These are phyloP conservation scores for Mungos mungo DNA, from an alignment of 2,113 vertebrate genomes.

Conservation along the genomic window DNA sequence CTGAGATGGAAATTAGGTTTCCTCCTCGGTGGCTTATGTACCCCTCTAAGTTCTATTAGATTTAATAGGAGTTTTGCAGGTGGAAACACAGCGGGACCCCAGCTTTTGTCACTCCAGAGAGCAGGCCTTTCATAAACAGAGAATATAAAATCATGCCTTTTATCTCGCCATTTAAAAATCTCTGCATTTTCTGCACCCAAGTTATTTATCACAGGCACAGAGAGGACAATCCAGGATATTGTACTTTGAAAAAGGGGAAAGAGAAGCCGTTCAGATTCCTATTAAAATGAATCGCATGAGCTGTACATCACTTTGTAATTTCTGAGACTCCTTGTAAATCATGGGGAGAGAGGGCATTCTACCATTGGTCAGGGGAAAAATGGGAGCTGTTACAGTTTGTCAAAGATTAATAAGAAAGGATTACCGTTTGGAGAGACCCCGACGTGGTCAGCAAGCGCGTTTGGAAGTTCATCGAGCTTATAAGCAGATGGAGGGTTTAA, in stretches of 20 bases:
- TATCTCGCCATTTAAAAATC: constrained; percentile 59
- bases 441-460: not conserved
- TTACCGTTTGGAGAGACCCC: constrained; percentile 28
- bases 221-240: constrained; percentile 42
- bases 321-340: constrained; percentile 60
- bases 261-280: constrained; percentile 53
- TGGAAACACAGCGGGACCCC: constrained; percentile 56
- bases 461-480: constrained; percentile 54
- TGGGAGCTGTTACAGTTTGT: constrained; percentile 45
- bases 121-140: constrained; percentile 10
- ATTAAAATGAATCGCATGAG: constrained; percentile 55
- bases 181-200: constrained; percentile 40
- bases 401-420: constrained; percentile 62
- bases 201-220: constrained; percentile 43
- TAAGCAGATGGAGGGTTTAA: constrained; percentile 48
- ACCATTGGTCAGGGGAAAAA: constrained; percentile 4
- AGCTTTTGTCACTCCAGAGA: constrained; percentile 48
- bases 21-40: not conserved
- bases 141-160: not conserved
- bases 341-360: not conserved
- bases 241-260: constrained; percentile 62
- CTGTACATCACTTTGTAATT: constrained; percentile 62
- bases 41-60: constrained; percentile 59
- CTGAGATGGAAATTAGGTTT: constrained; percentile 68
- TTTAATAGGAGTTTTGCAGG: constrained; percentile 65